Evolutionary conservation across 2,113 vertebrate species (phyloP).

Genomic region (Zosterops borbonicus): DNA sequence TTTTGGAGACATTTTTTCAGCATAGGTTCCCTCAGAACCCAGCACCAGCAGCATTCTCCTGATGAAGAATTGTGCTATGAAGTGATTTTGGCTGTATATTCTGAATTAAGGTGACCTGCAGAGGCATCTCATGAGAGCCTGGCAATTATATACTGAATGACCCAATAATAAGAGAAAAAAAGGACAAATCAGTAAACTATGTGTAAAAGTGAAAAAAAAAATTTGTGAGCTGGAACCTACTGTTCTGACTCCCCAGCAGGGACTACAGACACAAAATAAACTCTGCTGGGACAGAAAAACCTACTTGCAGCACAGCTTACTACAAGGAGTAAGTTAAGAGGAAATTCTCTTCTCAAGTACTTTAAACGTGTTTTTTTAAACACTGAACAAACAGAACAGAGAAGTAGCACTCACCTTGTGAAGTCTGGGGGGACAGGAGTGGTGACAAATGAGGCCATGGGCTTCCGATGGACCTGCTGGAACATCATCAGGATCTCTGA

Average conservation of each 20-base stretch:
- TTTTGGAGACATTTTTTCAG: neutral
- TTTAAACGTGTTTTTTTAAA: neutral
- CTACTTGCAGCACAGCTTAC: neutral
- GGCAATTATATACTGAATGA: conserved; percentile 32
- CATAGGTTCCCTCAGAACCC: neutral
- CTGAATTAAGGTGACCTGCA: conserved; percentile 51
- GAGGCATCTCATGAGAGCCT: conserved; percentile 38
- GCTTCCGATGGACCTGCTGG: conserved; percentile 97
- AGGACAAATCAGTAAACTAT: conserved; percentile 35
- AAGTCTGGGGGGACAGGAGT: conserved; percentile 98
- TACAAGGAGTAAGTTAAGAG: neutral
- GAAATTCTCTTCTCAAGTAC: neutral
- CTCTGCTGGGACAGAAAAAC: neutral
- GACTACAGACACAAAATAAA: neutral
- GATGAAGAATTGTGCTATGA: neutral
- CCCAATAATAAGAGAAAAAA: conserved; percentile 45
- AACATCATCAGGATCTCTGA: conserved; percentile 99
- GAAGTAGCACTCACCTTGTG: conserved; percentile 80
- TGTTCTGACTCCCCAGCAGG: neutral
- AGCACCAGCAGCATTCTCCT: neutral
- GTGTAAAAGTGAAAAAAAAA: neutral
- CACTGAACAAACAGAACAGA: neutral
- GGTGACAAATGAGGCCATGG: conserved; percentile 98
- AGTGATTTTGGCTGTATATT: neutral
- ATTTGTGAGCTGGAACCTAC: neutral